A percentile compares a stretch with the other conserved stretches of the same genome.
These are phyloP conservation scores for Tinamus major DNA, from an alignment of 2,797 vertebrate genomes.

Conservation along the genomic window DNA sequence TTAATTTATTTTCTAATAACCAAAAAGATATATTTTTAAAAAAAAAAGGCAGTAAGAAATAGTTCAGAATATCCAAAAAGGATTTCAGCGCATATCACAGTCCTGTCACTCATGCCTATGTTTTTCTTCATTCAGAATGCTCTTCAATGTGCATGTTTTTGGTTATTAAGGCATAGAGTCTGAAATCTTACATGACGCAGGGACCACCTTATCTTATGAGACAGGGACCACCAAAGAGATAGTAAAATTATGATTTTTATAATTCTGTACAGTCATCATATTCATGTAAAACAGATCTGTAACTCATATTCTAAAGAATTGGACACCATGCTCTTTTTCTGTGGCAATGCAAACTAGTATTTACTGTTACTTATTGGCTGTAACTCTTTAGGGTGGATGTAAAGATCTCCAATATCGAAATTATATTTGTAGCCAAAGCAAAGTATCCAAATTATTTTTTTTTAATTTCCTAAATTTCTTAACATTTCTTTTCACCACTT, in stretches of 20 bases:
- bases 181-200: background rate
- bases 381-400: background rate
- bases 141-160: background rate
- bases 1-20: background rate
- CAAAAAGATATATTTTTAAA: background rate
- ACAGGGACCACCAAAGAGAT: background rate
- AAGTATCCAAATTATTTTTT: background rate
- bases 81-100: accelerated
- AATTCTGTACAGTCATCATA: accelerated
- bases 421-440: background rate
- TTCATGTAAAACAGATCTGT: background rate
- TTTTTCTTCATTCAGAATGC: background rate
- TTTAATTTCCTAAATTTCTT: background rate
- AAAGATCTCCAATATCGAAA: background rate
- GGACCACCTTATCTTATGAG: background rate
- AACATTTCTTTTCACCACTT: background rate
- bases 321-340: background rate
- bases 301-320: background rate
- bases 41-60: background rate
- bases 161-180: background rate
- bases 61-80: background rate
- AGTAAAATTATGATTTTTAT: background rate
- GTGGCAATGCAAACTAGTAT: background rate
- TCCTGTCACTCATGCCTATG: background rate
- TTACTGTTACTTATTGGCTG: background rate